Conservation (phyloP, 2,113 vertebrate species). For the Dromaius novaehollandiae region DNA sequence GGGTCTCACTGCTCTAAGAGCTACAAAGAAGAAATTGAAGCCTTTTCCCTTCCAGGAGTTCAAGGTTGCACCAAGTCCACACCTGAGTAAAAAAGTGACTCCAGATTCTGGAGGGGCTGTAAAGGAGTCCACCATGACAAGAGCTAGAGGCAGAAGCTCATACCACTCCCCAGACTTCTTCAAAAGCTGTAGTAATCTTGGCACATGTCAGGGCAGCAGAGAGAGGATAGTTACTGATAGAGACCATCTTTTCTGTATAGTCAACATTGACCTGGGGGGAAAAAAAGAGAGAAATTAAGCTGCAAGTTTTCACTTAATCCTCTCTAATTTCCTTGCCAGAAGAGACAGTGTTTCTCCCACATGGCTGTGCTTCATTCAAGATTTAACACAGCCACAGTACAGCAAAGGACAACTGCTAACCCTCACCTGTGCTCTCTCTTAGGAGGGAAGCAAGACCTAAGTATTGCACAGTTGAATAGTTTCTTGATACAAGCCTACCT, state of each 20-base stretch:
- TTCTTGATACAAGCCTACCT: background rate
- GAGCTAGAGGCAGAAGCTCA: slow-evolving; percentile 68
- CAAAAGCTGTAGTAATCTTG: slow-evolving; percentile 95
- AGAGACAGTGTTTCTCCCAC: background rate
- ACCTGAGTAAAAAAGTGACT: background rate
- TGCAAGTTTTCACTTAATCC: background rate
- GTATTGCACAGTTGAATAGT: background rate
- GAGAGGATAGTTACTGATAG: slow-evolving; percentile 96
- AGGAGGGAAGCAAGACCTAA: background rate
- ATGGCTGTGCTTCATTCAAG: too few species aligned
- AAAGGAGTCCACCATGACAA: background rate
- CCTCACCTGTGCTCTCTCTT: background rate
- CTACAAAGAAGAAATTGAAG: background rate
- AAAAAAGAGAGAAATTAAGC: background rate
- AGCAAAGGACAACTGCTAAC: background rate
- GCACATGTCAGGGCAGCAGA: slow-evolving; percentile 95
- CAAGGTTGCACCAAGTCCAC: background rate
- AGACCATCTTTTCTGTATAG: slow-evolving; percentile 91
- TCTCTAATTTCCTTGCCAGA: background rate
- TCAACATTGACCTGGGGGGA: slow-evolving; percentile 86
- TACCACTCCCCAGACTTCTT: slow-evolving; percentile 92
- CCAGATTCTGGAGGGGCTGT: background rate
- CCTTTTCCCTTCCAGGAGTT: background rate
- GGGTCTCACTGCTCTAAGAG: background rate
- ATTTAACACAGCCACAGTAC: background rate